phyloP scores from a whole-genome alignment of 2,113 vertebrate genomes.

The Carassius gibelio region DNA sequence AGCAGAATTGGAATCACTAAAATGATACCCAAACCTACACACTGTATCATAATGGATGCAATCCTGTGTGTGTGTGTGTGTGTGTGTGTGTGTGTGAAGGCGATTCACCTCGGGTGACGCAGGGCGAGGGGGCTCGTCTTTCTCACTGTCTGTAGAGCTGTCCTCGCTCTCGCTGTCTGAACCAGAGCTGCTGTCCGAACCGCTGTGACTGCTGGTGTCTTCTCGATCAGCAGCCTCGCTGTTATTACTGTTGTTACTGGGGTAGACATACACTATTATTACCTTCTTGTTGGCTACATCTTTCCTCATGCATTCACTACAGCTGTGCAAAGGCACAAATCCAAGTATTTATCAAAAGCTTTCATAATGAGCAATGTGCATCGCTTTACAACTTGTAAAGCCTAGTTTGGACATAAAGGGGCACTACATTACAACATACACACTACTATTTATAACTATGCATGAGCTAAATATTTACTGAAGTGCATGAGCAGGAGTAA shows the following conservation, averaged over 20 bases:
- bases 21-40: neutral
- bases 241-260: slow-evolving; percentile 76
- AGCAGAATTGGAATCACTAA: too few relatives aligned
- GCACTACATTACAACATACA: neutral
- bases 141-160: slow-evolving; percentile 96
- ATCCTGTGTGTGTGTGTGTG: accelerated
- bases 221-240: slow-evolving; percentile 85
- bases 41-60: neutral
- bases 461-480: too few relatives aligned
- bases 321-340: neutral
- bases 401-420: neutral
- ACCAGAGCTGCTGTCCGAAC: slow-evolving; percentile 96
- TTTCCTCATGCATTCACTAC: neutral
- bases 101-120: slow-evolving; percentile 89
- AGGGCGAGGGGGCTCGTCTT: slow-evolving; percentile 87
- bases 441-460: neutral
- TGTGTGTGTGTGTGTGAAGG: neutral
- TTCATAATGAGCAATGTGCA: too few relatives aligned
- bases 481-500: too few relatives aligned
- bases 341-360: neutral
- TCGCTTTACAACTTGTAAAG: neutral
- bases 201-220: slow-evolving; percentile 96
- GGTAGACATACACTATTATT: neutral
- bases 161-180: slow-evolving; percentile 98
- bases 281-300: neutral